These are phyloP conservation scores for Dipodomys spectabilis DNA, from an alignment of 2,113 vertebrate species.

Conservation along the genomic window DNA sequence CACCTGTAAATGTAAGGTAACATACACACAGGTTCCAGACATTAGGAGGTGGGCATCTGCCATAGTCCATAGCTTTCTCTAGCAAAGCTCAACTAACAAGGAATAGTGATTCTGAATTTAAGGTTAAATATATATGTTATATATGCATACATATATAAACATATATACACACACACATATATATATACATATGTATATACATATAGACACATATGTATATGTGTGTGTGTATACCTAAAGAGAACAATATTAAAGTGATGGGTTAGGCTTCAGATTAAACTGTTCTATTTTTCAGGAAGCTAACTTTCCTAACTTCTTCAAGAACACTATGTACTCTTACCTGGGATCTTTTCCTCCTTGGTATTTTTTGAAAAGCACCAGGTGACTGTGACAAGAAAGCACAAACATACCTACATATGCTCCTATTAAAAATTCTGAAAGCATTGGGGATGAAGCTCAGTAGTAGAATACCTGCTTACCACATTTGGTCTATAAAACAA, in stretches of 20 bases:
- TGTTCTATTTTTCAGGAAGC: background rate
- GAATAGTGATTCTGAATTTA: background rate
- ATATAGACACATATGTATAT: too few relatives aligned
- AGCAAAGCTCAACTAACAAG: background rate
- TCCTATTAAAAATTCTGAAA: conserved; percentile 12
- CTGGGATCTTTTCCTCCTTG: background rate
- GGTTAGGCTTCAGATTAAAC: background rate
- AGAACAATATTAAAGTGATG: background rate
- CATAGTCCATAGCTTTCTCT: background rate
- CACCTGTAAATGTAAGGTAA: background rate
- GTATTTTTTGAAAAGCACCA: background rate
- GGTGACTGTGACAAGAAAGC: background rate
- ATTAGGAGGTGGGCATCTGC: background rate
- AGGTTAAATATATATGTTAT: background rate
- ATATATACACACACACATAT: too few relatives aligned
- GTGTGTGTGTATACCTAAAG: background rate
- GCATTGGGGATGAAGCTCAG: background rate
- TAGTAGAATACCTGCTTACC: background rate
- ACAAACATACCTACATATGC: background rate
- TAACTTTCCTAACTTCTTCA: background rate
- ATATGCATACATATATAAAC: background rate
- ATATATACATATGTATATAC: background rate
- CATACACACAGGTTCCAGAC: background rate
- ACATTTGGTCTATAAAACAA: too few relatives aligned
- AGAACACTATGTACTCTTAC: background rate